Percentiles rank a stretch among this genome's conserved stretches.
phyloP scores from a whole-genome alignment of 2,113 vertebrate genomes.

The Daubentonia madagascariensis region DNA sequence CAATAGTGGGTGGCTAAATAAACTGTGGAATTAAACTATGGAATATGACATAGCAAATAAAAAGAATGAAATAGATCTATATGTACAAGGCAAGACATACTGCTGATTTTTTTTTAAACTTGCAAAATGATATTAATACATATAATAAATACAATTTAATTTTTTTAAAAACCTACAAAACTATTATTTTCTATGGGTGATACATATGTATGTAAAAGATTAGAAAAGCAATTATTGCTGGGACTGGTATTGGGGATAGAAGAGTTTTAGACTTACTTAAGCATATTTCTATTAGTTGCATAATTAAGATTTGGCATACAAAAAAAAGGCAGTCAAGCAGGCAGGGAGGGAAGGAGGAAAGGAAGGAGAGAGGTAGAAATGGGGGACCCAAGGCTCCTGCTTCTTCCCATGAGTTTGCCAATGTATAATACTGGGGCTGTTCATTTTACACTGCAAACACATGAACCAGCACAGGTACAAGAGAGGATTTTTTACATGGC shows the following conservation, averaged over 20 bases:
- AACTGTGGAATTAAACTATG: not conserved
- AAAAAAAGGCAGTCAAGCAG: not conserved
- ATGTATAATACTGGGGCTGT: not conserved
- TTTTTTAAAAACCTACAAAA: not conserved
- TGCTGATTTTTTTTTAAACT: not conserved
- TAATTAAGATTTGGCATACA: not conserved
- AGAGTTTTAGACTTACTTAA: not conserved
- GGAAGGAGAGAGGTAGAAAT: not conserved
- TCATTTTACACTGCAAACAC: not conserved
- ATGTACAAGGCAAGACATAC: not conserved
- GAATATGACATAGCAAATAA: not conserved
- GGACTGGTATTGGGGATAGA: not conserved
- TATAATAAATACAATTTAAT: not conserved
- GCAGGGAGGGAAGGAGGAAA: not conserved
- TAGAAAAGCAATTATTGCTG: constrained; percentile 10
- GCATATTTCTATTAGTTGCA: not conserved
- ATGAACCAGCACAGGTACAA: not conserved
- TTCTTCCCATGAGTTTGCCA: not conserved
- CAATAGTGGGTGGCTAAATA: not conserved
- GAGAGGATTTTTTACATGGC: not conserved
- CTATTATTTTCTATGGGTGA: not conserved
- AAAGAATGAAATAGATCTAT: not conserved
- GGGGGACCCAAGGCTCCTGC: not conserved
- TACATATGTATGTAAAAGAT: not conserved
- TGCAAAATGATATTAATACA: not conserved